Percentiles rank a stretch among this genome's conserved stretches.
Conservation (phyloP, 2,113 vertebrate species). For the Zapornia atra region DNA sequence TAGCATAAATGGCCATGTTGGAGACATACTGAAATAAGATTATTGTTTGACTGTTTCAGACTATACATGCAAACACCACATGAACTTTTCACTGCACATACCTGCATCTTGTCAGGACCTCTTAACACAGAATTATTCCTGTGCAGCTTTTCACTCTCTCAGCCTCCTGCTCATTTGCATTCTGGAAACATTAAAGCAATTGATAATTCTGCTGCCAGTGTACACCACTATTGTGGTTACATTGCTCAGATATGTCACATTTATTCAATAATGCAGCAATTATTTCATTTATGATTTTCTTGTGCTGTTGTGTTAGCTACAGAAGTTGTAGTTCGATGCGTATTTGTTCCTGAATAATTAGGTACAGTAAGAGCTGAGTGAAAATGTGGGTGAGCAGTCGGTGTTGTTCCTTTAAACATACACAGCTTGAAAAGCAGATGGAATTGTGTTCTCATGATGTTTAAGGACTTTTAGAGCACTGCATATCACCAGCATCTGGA, state of each 20-base stretch:
- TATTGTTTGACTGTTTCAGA: neutral
- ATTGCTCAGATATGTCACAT: constrained; percentile 31
- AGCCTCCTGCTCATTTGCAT: neutral
- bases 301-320: neutral
- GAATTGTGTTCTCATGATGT: constrained; percentile 64
- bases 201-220: neutral
- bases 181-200: neutral
- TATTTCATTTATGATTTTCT: constrained; percentile 11
- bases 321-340: neutral
- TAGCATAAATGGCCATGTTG: neutral
- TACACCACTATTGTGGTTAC: neutral
- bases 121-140: neutral
- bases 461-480: constrained; percentile 70
- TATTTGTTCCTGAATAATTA: constrained; percentile 40
- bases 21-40: neutral
- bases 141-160: neutral
- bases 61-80: neutral
- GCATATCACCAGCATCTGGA: constrained; percentile 72
- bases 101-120: neutral
- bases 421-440: constrained; percentile 67
- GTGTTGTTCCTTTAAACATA: constrained; percentile 45
- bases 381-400: constrained; percentile 26
- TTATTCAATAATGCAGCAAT: constrained; percentile 46
- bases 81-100: neutral
- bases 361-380: neutral